Conservation (phyloP, 2,888 invertebrate genomes). For the Polietes domitor region DNA sequence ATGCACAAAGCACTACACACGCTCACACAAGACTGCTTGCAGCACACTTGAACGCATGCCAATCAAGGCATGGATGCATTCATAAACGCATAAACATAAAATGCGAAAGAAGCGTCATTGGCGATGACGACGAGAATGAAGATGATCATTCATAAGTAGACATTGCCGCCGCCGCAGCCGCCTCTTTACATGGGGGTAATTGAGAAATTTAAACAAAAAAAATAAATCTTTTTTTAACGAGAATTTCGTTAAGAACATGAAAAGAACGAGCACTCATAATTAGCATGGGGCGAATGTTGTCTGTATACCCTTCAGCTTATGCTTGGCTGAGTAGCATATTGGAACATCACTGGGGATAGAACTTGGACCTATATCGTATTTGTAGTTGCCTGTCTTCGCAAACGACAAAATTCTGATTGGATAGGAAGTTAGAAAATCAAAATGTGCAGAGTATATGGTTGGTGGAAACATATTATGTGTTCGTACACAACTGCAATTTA, state of each 20-base stretch:
- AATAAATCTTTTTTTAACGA: slow-evolving; percentile 66
- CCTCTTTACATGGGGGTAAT: slow-evolving; percentile 53
- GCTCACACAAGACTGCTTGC: slow-evolving; percentile 34
- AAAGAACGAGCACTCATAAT: slow-evolving; percentile 19
- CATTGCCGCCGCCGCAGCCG: slow-evolving; percentile 38
- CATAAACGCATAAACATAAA: slow-evolving; percentile 23
- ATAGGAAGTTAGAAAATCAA: too few species aligned
- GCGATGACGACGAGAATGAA: slow-evolving; percentile 21
- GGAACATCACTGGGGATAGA: too few species aligned
- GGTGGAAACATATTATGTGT: too few species aligned
- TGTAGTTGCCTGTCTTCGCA: too few species aligned
- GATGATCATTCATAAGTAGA: slow-evolving; percentile 58
- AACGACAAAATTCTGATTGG: too few species aligned
- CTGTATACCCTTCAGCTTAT: not conserved
- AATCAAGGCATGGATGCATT: slow-evolving; percentile 67
- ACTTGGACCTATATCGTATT: too few species aligned
- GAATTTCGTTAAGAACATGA: slow-evolving; percentile 14
- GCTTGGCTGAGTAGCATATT: not conserved
- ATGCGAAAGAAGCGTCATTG: slow-evolving; percentile 16
- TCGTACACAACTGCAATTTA: too few species aligned
- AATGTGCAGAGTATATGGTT: too few species aligned
- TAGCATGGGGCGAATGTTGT: slow-evolving; percentile 5
- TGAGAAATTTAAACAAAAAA: slow-evolving; percentile 64
- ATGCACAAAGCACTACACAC: slow-evolving; percentile 28
- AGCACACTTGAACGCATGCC: slow-evolving; percentile 71